phyloP scores from a whole-genome alignment of 2,888 invertebrate genomes.

The Brachyptera putata region DNA sequence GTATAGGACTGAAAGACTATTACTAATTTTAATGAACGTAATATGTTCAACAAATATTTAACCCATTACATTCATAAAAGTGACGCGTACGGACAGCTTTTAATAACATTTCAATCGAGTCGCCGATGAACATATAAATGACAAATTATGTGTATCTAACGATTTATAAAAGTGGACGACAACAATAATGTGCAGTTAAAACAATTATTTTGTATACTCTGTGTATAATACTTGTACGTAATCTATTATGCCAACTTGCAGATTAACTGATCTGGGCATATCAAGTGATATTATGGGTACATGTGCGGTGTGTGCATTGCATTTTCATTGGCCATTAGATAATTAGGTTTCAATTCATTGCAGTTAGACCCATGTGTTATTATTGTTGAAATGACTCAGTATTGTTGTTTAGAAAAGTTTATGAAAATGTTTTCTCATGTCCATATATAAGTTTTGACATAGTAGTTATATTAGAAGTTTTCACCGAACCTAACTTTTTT shows the following conservation, averaged over 20 bases:
- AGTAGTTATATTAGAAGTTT: neutral
- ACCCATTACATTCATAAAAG: no score
- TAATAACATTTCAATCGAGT: constrained; percentile 11
- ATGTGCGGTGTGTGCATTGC: neutral
- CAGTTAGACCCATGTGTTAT: neutral
- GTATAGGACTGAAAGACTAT: constrained; percentile 13
- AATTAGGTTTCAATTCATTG: neutral
- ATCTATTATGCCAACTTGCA: constrained; percentile 12
- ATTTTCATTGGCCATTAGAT: constrained; percentile 2
- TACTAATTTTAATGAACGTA: constrained; percentile 1
- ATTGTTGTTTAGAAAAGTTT: constrained; percentile 10
- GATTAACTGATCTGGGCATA: constrained; percentile 5
- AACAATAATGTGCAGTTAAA: constrained; percentile 13
- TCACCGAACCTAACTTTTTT: neutral
- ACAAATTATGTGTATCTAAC: neutral
- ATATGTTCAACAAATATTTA: constrained; percentile 29
- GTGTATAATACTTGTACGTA: constrained; percentile 3
- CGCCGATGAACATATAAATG: neutral
- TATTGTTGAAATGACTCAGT: constrained; percentile 18
- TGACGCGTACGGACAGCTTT: constrained; percentile 19
- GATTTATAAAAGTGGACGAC: constrained; percentile 1
- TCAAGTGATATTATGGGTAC: constrained; percentile 9
- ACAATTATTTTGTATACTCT: constrained; percentile 24
- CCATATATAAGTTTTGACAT: neutral
- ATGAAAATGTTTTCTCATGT: neutral